Base-by-base conservation (phyloP, 2,888 invertebrate genomes). In the Dermolepida albohirtum region DNA sequence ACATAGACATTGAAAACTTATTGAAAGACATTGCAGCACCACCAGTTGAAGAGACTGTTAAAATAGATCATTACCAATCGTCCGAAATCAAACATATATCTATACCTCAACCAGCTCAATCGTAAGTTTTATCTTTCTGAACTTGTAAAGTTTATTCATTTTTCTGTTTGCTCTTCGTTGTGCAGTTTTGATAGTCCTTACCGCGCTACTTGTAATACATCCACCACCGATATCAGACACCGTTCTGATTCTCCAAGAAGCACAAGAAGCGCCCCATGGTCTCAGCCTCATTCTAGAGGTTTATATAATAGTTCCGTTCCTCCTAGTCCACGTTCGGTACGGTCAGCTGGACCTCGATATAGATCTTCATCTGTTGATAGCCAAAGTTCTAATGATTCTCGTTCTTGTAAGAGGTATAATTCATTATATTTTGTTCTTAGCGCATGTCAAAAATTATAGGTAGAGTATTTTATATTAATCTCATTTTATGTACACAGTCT, bases 341-440 rank as follows among this genome's bases (percentile, higher is more conserved):
- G 93, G 50, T 93, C 93, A 29, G 92, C 92, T 4, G 79, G 82
- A 47, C 82, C 83, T 17, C 85, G 90, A 67, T 88, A 87, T 77
- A 85, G 91, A 76, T 93, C 94, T 66, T 94, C 94, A 74, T 92
- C 92, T 1, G 92, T 95, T 29, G 95, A 95, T 83, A 95, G 95
- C 78, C 95, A 94, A 83, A 95, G 94, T 82, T 94, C 94, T 29
- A 93, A 92, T 74, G 95, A 95, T 81, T 93, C 92, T 6, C 86
- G 92, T 72, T 89, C 91, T 11, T 92, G 92, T 80, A 88, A 90
- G 83, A 90, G 91, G 91, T 91, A 80, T 34, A 34, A 6, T 34
- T 34, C 1, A 22, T 22, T 22, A 22, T 22, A 22, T 22, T 22
- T 22, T n/a, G n/a, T 22, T 22, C 22, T 22, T 22, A 4, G 4